These are phyloP conservation scores for Heterodera schachtii DNA, from an alignment of 1,140 invertebrate genomes.

Conservation along the genomic window DNA sequence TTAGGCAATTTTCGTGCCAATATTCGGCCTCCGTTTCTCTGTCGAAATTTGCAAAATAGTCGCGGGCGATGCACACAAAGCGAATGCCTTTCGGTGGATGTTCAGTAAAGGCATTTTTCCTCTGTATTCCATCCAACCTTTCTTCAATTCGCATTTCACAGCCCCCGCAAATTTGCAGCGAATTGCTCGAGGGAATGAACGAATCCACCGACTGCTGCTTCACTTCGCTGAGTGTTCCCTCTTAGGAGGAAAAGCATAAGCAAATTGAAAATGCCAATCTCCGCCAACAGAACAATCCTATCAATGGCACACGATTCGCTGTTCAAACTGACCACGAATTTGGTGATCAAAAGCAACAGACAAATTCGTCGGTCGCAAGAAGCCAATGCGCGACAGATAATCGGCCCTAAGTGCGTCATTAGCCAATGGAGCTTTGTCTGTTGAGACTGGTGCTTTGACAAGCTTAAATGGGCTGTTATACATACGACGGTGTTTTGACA, in stretches of 20 bases:
- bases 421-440: neutral
- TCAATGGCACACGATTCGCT: neutral
- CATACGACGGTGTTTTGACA: too few relatives aligned
- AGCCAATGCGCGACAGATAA: neutral
- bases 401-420: neutral
- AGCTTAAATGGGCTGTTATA: neutral
- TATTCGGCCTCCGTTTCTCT: neutral
- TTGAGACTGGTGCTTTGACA: neutral
- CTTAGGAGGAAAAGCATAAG: neutral
- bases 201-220: neutral
- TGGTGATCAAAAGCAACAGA: neutral
- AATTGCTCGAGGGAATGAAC: neutral
- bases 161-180: neutral
- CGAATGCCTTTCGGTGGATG: constrained; percentile 28
- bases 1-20: constrained; percentile 30
- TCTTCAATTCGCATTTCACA: constrained; percentile 18
- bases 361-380: neutral
- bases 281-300: too few relatives aligned
- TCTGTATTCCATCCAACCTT: too few relatives aligned
- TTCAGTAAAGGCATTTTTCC: too few relatives aligned
- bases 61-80: neutral
- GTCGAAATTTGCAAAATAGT: neutral
- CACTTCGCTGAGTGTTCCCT: neutral
- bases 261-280: too few relatives aligned
- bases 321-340: neutral